Percentiles rank a stretch among this genome's conserved stretches.
These are phyloP conservation scores for Agrochola litura DNA, from an alignment of 2,888 invertebrate genomes.

Conservation along the genomic window DNA sequence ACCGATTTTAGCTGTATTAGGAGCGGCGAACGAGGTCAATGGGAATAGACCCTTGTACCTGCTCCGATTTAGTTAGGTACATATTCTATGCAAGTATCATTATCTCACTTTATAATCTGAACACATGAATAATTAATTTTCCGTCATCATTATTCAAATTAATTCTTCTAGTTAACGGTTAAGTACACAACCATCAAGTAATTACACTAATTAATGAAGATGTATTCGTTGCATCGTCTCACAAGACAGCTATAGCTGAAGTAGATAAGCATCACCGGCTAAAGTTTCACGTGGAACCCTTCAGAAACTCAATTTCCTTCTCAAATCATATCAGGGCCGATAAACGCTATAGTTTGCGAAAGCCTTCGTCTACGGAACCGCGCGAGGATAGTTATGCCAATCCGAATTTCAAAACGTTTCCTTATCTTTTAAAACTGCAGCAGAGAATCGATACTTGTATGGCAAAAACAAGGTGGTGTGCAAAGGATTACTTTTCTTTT, in stretches of 20 bases:
- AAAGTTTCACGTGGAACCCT: constrained; percentile 52
- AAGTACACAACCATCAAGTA: constrained; percentile 49
- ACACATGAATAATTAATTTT: constrained; percentile 50
- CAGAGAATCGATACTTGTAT: constrained; percentile 51
- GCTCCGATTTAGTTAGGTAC: constrained; percentile 16
- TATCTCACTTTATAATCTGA: constrained; percentile 43
- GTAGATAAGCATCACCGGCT: constrained; percentile 27
- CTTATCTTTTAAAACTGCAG: constrained; percentile 64
- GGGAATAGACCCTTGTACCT: constrained; percentile 27
- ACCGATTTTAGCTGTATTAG: constrained; percentile 66
- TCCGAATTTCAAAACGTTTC: constrained; percentile 61
- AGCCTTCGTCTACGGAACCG: constrained; percentile 37
- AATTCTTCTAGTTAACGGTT: constrained; percentile 51
- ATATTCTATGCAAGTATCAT: constrained; percentile 26
- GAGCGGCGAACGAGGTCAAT: constrained; percentile 41
- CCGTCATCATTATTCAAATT: constrained; percentile 47
- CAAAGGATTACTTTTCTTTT: constrained; percentile 54
- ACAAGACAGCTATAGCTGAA: constrained; percentile 16
- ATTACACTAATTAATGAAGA: constrained; percentile 55
- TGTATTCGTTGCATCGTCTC: constrained; percentile 30
- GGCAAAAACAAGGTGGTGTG: constrained; percentile 34
- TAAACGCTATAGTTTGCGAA: constrained; percentile 64
- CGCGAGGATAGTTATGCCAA: constrained; percentile 57
- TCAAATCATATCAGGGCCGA: constrained; percentile 64
- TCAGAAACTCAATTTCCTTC: constrained; percentile 79